These are phyloP conservation scores for Mechanitis messenoides DNA, from an alignment of 2,888 invertebrate genomes.

Conservation along the genomic window DNA sequence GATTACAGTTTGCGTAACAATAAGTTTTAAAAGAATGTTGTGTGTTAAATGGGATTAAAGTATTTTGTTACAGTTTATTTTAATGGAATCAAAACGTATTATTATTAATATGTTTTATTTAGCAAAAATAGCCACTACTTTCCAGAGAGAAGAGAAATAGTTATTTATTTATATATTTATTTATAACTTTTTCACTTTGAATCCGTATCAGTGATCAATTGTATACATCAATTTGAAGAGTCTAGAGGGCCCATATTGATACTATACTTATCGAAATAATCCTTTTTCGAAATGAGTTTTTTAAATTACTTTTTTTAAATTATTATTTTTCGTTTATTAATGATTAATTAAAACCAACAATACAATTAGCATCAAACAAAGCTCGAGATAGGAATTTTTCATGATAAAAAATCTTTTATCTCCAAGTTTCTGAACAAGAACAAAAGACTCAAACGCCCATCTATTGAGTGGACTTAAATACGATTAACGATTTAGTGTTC, in stretches of 20 bases:
- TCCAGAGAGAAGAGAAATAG: too few relatives aligned
- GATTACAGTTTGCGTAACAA: constrained; percentile 20
- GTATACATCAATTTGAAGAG: too few relatives aligned
- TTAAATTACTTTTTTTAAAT: too few relatives aligned
- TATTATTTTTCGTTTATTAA: too few relatives aligned
- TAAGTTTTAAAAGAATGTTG: constrained; percentile 11
- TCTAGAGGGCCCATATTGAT: too few relatives aligned
- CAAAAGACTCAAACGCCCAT: constrained; percentile 7
- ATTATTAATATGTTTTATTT: background rate
- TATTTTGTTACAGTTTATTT: background rate
- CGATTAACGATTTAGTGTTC: constrained; percentile 22
- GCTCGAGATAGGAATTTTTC: background rate
- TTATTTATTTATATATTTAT: too few relatives aligned
- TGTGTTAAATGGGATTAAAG: constrained; percentile 7
- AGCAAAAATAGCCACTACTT: too few relatives aligned
- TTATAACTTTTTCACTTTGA: too few relatives aligned
- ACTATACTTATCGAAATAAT: too few relatives aligned
- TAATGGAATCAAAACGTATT: background rate
- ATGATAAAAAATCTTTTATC: constrained; percentile 3
- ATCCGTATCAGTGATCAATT: too few relatives aligned
- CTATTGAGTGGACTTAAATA: constrained; percentile 13
- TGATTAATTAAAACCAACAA: constrained; percentile 2
- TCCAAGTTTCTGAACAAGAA: constrained; percentile 11
- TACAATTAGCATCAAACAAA: constrained; percentile 2
- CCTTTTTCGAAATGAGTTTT: too few relatives aligned